phyloP scores from a whole-genome alignment of 2,888 invertebrate species.

The Periphyllus acericola region DNA sequence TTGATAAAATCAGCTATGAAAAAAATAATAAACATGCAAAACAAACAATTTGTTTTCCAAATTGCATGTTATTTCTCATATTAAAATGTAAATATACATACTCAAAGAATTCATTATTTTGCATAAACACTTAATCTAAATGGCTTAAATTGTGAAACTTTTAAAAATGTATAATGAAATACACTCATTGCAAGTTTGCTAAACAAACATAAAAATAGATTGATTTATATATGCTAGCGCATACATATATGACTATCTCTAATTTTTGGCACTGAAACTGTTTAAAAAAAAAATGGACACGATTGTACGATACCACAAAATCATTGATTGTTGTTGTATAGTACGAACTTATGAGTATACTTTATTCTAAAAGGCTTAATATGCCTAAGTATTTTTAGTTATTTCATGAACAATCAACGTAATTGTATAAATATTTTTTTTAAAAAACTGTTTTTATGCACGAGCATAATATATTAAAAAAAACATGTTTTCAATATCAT shows the following conservation, averaged over 20 bases:
- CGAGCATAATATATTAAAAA: neutral
- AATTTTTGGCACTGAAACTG: no score
- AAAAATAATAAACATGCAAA: neutral
- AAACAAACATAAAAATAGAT: neutral
- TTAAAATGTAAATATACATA: neutral
- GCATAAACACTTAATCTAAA: neutral
- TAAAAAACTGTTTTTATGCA: no score
- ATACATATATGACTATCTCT: no score
- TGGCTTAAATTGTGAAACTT: neutral
- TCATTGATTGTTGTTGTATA: no score
- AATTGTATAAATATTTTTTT: no score
- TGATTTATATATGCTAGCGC: no score
- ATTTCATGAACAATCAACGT: no score
- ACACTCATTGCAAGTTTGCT: neutral
- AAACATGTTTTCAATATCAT: neutral
- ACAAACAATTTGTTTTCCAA: neutral
- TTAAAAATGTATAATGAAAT: neutral
- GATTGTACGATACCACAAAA: no score
- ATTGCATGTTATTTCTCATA: neutral
- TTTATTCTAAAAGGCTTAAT: no score
- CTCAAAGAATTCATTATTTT: neutral
- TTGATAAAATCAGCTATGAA: neutral
- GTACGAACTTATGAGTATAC: no score
- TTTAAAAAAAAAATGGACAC: no score
- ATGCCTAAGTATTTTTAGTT: no score